Conservation (phyloP, 1,140 invertebrate genomes). For the Pararge aegeria region DNA sequence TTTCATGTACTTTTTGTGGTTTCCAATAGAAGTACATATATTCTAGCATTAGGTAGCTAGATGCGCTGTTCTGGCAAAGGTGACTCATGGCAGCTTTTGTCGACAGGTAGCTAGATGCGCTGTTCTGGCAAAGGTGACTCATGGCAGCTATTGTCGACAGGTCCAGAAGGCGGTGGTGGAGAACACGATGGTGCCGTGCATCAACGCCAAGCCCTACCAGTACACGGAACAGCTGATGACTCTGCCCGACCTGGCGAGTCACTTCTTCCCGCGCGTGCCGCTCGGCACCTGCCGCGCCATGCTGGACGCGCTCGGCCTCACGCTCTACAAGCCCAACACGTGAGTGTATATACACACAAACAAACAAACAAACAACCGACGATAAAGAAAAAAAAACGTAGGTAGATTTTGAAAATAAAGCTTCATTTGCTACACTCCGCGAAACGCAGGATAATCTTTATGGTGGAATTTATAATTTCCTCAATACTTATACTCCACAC, state of each 20-base stretch:
- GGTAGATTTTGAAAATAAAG: too few species aligned
- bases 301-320: conserved; percentile 88
- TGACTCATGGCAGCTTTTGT: background rate
- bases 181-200: conserved; percentile 89
- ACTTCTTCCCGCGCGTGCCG: conserved; percentile 88
- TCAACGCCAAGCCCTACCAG: conserved; percentile 91
- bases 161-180: conserved; percentile 90
- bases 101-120: too few species aligned
- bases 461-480: too few species aligned
- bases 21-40: too few species aligned
- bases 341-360: too few species aligned
- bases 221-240: conserved; percentile 91
- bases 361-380: background rate
- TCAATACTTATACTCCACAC: too few species aligned
- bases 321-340: conserved; percentile 90
- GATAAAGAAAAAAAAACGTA: too few species aligned
- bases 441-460: too few species aligned
- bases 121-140: background rate
- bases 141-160: conserved; percentile 68
- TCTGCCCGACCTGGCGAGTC: conserved; percentile 87
- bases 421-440: too few species aligned
- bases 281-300: conserved; percentile 87
- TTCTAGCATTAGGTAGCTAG: too few species aligned
- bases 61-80: too few species aligned
- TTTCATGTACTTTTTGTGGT: too few species aligned